phyloP scores from a whole-genome alignment of 2,888 invertebrate species.

The Liodrosophila aerea region DNA sequence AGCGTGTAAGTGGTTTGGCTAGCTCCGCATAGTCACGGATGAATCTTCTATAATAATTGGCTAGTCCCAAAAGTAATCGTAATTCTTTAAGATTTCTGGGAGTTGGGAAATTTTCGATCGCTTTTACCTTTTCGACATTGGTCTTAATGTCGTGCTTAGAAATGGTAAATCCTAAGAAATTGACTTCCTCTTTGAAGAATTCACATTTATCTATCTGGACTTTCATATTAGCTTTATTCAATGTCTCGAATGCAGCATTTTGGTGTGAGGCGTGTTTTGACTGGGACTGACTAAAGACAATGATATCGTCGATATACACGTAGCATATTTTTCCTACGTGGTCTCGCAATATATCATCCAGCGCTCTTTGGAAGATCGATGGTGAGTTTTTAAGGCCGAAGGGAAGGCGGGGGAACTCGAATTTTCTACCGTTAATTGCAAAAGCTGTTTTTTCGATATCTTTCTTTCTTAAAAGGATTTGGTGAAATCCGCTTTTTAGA shows the following conservation, averaged over 20 bases:
- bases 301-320: constrained; percentile 10
- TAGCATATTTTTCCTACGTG: neutral
- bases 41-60: neutral
- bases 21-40: no score
- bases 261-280: neutral
- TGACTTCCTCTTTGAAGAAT: neutral
- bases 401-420: constrained; percentile 1
- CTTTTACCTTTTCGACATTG: neutral
- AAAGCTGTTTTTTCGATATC: constrained; percentile 2
- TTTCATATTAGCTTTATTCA: neutral
- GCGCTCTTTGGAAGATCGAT: neutral
- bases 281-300: constrained; percentile 6
- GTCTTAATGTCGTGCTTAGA: constrained; percentile 3
- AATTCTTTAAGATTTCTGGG: no score
- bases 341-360: neutral
- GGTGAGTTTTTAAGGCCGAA: constrained; percentile 4
- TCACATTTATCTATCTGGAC: constrained; percentile 7
- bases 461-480: constrained; percentile 12
- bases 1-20: no score
- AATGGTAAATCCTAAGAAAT: constrained; percentile 3
- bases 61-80: neutral
- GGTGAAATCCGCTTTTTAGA: constrained; percentile 22
- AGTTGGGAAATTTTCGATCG: neutral
- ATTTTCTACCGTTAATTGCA: constrained; percentile 1
- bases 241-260: neutral